phyloP scores from a whole-genome alignment of 2,113 vertebrate genomes.

The Morone saxatilis region DNA sequence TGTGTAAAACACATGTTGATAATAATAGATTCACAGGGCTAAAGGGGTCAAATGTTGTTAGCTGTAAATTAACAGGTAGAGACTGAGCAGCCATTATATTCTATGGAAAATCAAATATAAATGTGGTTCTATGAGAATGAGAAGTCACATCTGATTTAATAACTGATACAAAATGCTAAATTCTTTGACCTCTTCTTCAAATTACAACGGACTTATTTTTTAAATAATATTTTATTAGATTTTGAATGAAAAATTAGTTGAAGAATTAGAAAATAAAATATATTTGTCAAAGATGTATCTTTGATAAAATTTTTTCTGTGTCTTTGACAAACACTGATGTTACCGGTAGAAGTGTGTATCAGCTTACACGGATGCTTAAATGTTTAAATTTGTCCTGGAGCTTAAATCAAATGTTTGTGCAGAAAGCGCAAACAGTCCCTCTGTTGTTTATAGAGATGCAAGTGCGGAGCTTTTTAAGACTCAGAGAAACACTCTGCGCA shows the following conservation, averaged over 20 bases:
- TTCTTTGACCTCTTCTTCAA: neutral
- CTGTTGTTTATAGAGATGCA: conserved; percentile 41
- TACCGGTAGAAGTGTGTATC: conserved; percentile 15
- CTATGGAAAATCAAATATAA: neutral
- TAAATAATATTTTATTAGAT: neutral
- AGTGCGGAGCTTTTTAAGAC: conserved; percentile 29
- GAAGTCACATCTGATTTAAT: neutral
- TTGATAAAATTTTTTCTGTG: neutral
- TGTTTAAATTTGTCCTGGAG: conserved; percentile 43
- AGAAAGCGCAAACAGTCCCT: conserved; percentile 32
- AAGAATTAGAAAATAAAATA: neutral
- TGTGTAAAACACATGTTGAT: too few species aligned
- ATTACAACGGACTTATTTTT: neutral
- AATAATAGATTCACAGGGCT: neutral
- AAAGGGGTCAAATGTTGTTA: neutral
- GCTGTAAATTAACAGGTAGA: neutral
- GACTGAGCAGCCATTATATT: neutral
- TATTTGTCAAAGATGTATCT: neutral
- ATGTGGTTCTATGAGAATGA: neutral
- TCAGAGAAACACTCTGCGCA: neutral
- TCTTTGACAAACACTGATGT: conserved; percentile 15
- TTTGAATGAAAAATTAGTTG: neutral
- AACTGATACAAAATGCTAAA: neutral
- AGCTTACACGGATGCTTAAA: conserved; percentile 29
- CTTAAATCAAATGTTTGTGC: conserved; percentile 43